Evolutionary conservation across 2,797 vertebrate species (phyloP), one percentile per base, ranked within the genome.

Genomic region (Hippopotamyrus pictus): DNA sequence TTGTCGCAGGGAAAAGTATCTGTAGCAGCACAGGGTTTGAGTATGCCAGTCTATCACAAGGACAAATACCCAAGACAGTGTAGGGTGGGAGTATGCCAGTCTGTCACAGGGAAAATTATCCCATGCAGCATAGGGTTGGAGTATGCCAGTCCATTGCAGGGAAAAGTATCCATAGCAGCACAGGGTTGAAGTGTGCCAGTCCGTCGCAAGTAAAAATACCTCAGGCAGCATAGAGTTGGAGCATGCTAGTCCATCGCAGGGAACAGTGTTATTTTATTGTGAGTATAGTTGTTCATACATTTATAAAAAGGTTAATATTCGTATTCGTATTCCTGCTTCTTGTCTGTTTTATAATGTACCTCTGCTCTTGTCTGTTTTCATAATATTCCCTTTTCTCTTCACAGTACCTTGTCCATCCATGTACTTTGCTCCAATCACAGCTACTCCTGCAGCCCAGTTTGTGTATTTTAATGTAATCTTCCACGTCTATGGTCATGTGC

Each of bases 401-500:
- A 84, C 22, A 9, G 73, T 29, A 84, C n/a, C 4, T 22, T 51
- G n/a, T 84, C 82, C 46, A n/a, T 84, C 48, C 44, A 73, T 50
- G 82, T 48, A 51, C 44, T 50, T 25, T 84, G 19, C 7, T 84
- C 82, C 82, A 50, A 51, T 50, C 44, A 1, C 48, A 48, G 41
- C 85, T 53, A 86, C 25, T 86, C 12, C 5, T 37, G 25, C 51
- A 41, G 25, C 83, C 22, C 83, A 86, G 91, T 92, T 94, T 93
- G 94, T 93, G 93, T 93, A 92, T 91, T 92, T 91, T 92, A 91
- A 92, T 89, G 84, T 93, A 91, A 92, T 90, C 88, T 91, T 93
- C 92, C 84, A 90, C 90, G 86, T 90, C 89, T 92, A 91, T 89
- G 91, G 82, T 50, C 41, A 92, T 90, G 88, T 92, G 86, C 89